Evolutionary conservation across 2,888 invertebrate genomes (phyloP).

Genomic region (Danaus chrysippus): DNA sequence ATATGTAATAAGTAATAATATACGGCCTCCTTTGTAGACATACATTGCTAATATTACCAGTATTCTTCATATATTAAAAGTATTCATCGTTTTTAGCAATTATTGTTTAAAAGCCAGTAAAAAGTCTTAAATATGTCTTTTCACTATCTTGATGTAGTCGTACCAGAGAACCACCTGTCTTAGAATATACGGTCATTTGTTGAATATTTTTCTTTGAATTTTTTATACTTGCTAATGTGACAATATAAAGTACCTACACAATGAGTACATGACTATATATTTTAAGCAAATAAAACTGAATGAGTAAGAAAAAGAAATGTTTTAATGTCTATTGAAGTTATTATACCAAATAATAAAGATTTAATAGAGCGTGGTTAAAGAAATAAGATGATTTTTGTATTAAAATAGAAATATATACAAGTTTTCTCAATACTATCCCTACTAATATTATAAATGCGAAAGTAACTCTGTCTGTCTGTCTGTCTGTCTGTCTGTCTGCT

Average conservation of each 20-base stretch:
- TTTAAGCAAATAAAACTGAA: too few species aligned
- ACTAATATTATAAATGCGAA: too few species aligned
- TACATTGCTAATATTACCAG: slow-evolving; percentile 8
- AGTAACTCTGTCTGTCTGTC: too few species aligned
- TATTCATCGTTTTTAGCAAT: not conserved
- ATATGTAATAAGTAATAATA: slow-evolving; percentile 27
- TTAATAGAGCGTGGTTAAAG: too few species aligned
- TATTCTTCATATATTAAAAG: not conserved
- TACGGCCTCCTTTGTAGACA: slow-evolving; percentile 17
- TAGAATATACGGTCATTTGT: slow-evolving; percentile 23
- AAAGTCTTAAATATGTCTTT: slow-evolving; percentile 32
- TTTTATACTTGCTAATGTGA: slow-evolving; percentile 8
- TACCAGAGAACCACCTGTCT: slow-evolving; percentile 34
- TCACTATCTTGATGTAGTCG: slow-evolving; percentile 32
- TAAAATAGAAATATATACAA: too few species aligned
- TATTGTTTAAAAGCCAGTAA: slow-evolving; percentile 20
- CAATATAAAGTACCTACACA: not conserved
- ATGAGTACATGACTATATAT: too few species aligned
- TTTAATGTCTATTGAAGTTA: too few species aligned
- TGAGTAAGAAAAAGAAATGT: too few species aligned
- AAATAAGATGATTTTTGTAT: too few species aligned
- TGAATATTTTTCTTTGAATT: slow-evolving; percentile 27
- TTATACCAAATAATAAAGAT: too few species aligned
- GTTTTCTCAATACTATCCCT: too few species aligned
- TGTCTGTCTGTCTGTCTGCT: too few species aligned